Evolutionary conservation across 1,140 invertebrate species (phyloP), one percentile per base, ranked within the genome.

Genomic region (Sycophila sp.): DNA sequence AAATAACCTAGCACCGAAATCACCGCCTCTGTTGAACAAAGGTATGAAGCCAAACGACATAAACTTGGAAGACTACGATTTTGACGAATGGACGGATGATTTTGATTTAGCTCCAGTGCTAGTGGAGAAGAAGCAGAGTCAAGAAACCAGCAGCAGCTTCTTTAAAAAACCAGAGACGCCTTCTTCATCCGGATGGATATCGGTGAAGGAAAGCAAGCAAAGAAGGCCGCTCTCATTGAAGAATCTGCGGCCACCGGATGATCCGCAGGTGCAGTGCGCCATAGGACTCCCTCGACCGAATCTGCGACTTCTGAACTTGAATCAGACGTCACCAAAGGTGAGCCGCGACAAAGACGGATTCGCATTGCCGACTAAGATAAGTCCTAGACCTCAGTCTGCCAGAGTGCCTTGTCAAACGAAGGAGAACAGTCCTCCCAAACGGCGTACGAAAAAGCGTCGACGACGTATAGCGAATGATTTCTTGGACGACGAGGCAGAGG

Each of bases 401-500:
- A n/a, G n/a, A n/a, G n/a, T n/a, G n/a, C n/a, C n/a, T n/a, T n/a
- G n/a, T n/a, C n/a, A n/a, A 30, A 53, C 49, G n/a, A 53, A 58
- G n/a, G 55, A 58, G 55, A 58, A 58, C 15, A 13, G 8, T 1
- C 30, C 36, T 7, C 55, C 55, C 15, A 17, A 3, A 17, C 36
- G 55, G 55, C 42, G 8, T 22, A n/a, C n/a, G 26, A 60, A 60
- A 42, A 71, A 69, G 4, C 47, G 59, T 76, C n/a, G 4, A 68
- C 30, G 8, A 38, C n/a, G 19, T 4, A 71, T 63, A 32, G 78
- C 11, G 38, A 78, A 67, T 13, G 53, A 68, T 7, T 91, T 90
- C 56, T 80, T 91, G 51, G 81, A 89, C 19, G 77, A 89, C 63
- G 89, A 91, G 78, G 90, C 89, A 0, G 84, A 87, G 19, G 78